Evolutionary conservation across 2,113 vertebrate genomes (phyloP), one percentile per base, ranked within the genome.

Genomic region (Chaetodon trifascialis): DNA sequence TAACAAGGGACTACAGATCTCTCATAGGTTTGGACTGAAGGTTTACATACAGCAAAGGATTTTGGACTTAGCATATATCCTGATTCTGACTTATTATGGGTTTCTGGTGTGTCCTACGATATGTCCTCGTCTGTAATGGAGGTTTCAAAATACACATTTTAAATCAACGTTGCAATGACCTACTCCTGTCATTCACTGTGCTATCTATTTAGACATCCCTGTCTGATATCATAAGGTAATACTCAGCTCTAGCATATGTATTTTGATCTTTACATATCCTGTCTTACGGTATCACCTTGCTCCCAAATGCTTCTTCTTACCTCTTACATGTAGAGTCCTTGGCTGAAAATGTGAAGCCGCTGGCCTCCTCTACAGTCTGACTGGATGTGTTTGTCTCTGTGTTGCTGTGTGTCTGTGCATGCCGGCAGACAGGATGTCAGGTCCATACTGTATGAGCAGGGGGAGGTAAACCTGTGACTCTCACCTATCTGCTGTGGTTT

Each of bases 401-500:
- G 51, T 64, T 42, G 54, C 58, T 21, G 59, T 69, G 67, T 73
- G 23, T 85, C 60, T 83, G 80, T 77, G 79, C 47, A 12, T 86
- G 52, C 59, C 74, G 65, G 5, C 87, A 91, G 90, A 94, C 95
- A 96, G 95, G 95, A 96, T 92, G 94, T 95, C 80, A 84, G 87
- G 93, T 94, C 93, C 94, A 86, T 83, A 86, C 5, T 73, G 34
- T 77, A 23, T 47, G 68, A 82, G 73, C 68, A 78, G 70, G 80
- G 83, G 82, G 86, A 68, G 91, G 71, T 60, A 76, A 90, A 83
- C 83, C 86, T 89, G 82, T 89, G 79, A 88, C 51, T 86, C 69
- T 91, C 76, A 86, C 73, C 82, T 88, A 86, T 90, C 91, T 94
- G 82, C 77, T 95, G 95, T 93, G 95, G 95, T 95, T 95, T 93